Evolutionary conservation across 1,140 invertebrate species (phyloP).

Genomic region (Stratiolaelaps scimitus): DNA sequence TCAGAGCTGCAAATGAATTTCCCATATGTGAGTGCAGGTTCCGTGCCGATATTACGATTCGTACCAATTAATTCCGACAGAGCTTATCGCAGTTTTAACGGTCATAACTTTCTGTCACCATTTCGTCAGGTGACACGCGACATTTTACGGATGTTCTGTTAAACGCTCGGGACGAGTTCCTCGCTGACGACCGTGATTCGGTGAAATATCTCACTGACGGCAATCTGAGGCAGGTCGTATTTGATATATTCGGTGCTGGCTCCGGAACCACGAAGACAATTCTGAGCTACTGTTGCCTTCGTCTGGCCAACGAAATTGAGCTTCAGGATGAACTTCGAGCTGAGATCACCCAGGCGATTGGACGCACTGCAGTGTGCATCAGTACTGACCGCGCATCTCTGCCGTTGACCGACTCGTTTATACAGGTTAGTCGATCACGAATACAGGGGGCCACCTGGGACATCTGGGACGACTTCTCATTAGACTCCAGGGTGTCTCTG

Average conservation of each 20-base stretch:
- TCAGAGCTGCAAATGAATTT: no score
- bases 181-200: conserved; percentile 8
- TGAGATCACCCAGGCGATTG: background rate
- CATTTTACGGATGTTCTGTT: conserved; percentile 4
- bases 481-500: no score
- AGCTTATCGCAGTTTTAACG: no score
- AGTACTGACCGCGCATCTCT: no score
- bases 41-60: no score
- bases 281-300: background rate
- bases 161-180: background rate
- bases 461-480: no score
- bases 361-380: background rate
- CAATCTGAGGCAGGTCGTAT: conserved; percentile 2
- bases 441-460: no score
- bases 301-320: background rate
- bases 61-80: no score
- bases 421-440: no score
- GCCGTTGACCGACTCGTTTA: no score
- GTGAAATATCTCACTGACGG: conserved; percentile 3
- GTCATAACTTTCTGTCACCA: no score
- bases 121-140: background rate
- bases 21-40: no score
- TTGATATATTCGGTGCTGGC: conserved; percentile 5
- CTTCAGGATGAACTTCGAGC: background rate
- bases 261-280: background rate